Conservation (phyloP, 2,113 vertebrate species). For the Leptobrachium leishanense region DNA sequence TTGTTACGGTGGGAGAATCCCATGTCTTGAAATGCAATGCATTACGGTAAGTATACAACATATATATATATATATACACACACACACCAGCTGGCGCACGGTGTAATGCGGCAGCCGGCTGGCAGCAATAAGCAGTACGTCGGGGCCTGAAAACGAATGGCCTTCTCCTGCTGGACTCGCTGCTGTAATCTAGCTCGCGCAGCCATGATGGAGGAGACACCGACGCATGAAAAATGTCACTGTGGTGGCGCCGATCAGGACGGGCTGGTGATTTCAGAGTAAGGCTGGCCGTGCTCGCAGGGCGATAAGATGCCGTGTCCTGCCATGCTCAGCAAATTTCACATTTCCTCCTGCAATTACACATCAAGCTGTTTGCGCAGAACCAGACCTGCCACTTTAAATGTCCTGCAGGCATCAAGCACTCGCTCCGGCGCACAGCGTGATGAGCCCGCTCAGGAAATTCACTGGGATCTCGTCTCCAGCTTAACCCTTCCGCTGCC, state of each 20-base stretch:
- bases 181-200: conserved; percentile 69
- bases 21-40: no score
- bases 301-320: conserved; percentile 69
- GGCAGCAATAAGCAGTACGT: conserved; percentile 55
- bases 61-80: no score
- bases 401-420: conserved; percentile 68
- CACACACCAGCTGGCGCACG: no score
- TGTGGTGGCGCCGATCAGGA: conserved; percentile 62
- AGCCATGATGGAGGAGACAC: conserved; percentile 71
- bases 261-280: conserved; percentile 64
- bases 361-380: conserved; percentile 76
- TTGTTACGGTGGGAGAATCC: no score
- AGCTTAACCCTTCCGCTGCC: neutral
- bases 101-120: conserved; percentile 52
- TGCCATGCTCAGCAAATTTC: conserved; percentile 73
- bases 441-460: conserved; percentile 67
- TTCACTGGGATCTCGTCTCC: neutral
- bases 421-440: conserved; percentile 57
- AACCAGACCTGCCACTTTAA: conserved; percentile 67
- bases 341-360: conserved; percentile 79
- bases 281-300: conserved; percentile 63
- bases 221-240: conserved; percentile 74
- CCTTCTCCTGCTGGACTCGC: conserved; percentile 58
- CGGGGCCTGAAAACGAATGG: conserved; percentile 58
- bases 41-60: no score